phyloP scores from a whole-genome alignment of 2,888 invertebrate genomes.

The Caenorhabditis imperialis region DNA sequence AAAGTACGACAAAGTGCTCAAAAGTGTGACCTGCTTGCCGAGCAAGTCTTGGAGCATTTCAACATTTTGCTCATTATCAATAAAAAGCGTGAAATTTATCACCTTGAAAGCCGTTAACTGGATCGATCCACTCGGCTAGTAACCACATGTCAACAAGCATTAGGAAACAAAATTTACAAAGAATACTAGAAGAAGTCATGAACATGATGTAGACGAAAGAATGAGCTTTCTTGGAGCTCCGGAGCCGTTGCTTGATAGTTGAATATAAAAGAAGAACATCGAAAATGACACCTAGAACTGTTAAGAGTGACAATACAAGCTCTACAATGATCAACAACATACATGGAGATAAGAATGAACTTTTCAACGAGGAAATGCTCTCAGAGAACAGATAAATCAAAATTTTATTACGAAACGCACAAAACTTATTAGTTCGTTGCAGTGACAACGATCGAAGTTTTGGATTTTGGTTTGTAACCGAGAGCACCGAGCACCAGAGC shows the following conservation, averaged over 20 bases:
- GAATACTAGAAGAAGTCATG: conserved; percentile 4
- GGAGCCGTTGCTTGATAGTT: neutral
- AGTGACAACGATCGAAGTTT: no score
- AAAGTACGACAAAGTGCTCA: conserved; percentile 7
- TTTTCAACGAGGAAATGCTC: no score
- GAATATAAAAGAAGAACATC: neutral
- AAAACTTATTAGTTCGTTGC: no score
- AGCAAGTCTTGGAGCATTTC: conserved; percentile 4
- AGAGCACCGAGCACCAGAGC: neutral
- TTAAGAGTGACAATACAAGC: neutral
- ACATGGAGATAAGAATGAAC: no score
- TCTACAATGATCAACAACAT: neutral
- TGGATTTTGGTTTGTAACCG: neutral
- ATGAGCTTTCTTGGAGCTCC: neutral
- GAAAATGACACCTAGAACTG: neutral
- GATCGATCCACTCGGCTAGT: neutral
- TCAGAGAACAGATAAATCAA: no score
- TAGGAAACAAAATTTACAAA: conserved; percentile 7
- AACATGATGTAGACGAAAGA: conserved; percentile 21
- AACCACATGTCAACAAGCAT: conserved; percentile 6
- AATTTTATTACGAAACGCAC: no score
- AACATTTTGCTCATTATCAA: neutral
- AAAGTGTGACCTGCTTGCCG: neutral
- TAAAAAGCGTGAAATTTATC: neutral
- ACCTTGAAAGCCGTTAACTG: conserved; percentile 6